A percentile compares a stretch with the other conserved stretches of the same genome.
These are phyloP conservation scores for Xenus cinereus DNA, from an alignment of 2,113 vertebrate species.

Conservation along the genomic window DNA sequence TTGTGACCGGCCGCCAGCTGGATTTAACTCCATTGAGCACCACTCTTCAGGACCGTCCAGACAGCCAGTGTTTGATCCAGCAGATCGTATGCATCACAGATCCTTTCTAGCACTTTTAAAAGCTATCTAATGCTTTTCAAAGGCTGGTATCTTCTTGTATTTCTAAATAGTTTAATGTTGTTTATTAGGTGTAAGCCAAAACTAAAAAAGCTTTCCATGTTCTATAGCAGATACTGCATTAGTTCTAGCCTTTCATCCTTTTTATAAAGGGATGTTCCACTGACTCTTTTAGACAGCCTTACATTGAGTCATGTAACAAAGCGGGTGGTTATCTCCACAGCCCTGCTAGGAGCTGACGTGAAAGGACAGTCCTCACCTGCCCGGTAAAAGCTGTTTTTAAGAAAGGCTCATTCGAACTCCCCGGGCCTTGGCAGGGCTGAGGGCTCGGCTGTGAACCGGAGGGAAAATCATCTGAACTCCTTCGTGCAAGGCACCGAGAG, in stretches of 20 bases:
- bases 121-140: neutral
- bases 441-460: neutral
- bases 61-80: too few relatives aligned
- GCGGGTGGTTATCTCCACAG: neutral
- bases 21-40: too few relatives aligned
- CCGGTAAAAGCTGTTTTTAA: neutral
- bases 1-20: too few relatives aligned
- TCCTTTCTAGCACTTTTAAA: neutral
- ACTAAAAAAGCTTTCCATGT: neutral
- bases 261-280: neutral
- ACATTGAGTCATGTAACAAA: neutral
- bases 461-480: neutral
- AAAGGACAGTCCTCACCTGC: neutral
- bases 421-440: rapidly evolving
- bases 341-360: rapidly evolving
- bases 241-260: neutral
- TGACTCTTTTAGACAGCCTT: neutral
- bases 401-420: rapidly evolving
- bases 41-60: too few relatives aligned
- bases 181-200: neutral
- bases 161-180: neutral
- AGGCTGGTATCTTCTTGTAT: neutral
- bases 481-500: neutral
- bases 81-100: too few relatives aligned
- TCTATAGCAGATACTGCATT: neutral